Base-by-base conservation (phyloP, 2,888 invertebrate genomes). In the Corythucha ciliata region DNA sequence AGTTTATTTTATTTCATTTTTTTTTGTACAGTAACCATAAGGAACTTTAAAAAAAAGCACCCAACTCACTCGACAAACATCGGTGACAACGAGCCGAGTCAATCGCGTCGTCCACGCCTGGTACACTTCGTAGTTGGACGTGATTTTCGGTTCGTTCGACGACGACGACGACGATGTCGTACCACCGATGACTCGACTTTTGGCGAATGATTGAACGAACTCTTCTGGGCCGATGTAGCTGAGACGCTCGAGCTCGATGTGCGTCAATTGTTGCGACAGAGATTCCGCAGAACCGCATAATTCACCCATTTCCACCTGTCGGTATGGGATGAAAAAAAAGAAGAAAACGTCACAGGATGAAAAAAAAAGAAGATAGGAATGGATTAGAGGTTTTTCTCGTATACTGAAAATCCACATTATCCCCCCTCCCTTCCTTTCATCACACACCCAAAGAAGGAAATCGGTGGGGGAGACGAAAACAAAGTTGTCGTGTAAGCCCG, bases 101-200 rank as follows among this genome's bases (percentile, higher is more conserved):
- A 96, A 78, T 64, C 91, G 77, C 71, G 96, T 96, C 70, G 94
- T 96, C 96, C 96, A 97, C 66, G 92, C 88, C 10, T 93, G 89
- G 67, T 96, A 97, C 12, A 91, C 89, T 68, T 94, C 92, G 63
- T 96, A 75, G 72, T 94, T 94, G 57, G 83, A 79, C 2, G 93
- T 93, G 66, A 87, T 86, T 69, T 92, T 92, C 77, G 84, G 78
- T 66, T 85, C 85, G 65, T 81, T 80, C 65, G 81, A 78, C 1
- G 80, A 78, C 1, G 82, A 77, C 60, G 83, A 78, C 58, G 79
- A 73, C 12, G 29, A 24, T 5, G 42, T 39, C 62, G 71, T 76
- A 2, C 65, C 62, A 54, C 68, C 76, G n/a, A n/a, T n/a, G n/a
- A n/a, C n/a, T n/a, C n/a, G n/a, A 62, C 83, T 83, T 68, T 83